A percentile compares a stretch with the other conserved stretches of the same genome.
These are phyloP conservation scores for Buceros bicornis DNA, from an alignment of 2,797 vertebrate genomes.

Conservation along the genomic window DNA sequence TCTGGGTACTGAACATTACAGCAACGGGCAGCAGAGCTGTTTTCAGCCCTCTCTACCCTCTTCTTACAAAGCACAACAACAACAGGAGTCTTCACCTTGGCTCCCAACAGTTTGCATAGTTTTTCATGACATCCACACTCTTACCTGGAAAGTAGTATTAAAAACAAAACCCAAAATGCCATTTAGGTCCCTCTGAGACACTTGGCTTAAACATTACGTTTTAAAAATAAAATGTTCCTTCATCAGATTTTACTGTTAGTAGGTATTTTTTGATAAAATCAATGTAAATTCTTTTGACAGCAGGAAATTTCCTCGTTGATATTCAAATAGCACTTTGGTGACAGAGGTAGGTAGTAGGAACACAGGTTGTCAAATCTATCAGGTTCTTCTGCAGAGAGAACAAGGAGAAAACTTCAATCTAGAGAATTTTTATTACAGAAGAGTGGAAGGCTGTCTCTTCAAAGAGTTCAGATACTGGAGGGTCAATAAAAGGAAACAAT, in stretches of 20 bases:
- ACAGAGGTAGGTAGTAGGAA: background rate
- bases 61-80: background rate
- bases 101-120: background rate
- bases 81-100: background rate
- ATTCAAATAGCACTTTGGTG: background rate
- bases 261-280: background rate
- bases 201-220: background rate
- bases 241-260: background rate
- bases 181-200: background rate
- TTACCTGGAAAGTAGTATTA: background rate
- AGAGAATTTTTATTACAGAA: background rate
- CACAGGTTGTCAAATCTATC: background rate
- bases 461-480: background rate
- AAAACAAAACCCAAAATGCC: background rate
- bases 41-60: background rate
- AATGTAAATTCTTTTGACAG: background rate
- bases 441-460: background rate
- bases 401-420: background rate
- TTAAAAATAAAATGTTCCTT: background rate
- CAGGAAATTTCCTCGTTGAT: background rate
- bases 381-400: background rate
- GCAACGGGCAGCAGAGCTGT: background rate
- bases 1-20: rapidly evolving
- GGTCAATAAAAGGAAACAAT: background rate
- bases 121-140: background rate